Evolutionary conservation across 2,797 vertebrate genomes (phyloP), one percentile per base, ranked within the genome.

Genomic region (Linurgus olivaceus): DNA sequence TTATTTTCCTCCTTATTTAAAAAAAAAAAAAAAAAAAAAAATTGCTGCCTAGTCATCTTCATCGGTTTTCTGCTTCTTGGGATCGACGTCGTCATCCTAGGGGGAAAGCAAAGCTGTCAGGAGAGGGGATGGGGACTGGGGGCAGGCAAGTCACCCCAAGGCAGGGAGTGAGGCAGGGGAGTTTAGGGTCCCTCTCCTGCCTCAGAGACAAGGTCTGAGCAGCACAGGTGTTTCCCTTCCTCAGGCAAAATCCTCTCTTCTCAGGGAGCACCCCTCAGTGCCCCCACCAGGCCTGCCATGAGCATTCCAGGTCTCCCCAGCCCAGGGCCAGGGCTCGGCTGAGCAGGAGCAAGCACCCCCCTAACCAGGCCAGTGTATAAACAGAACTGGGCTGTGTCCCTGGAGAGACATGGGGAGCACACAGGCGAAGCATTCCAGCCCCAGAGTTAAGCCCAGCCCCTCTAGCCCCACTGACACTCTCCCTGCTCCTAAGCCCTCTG

Each of bases 31-130:
- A 94, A 88, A 82, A 62, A 91, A 23, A 57, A 52, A 57, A 55
- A 55, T 94, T 96, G 96, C 94, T 96, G 95, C 96, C 97, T 98
- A 98, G 94, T 98, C 98, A 89, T 99, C 98, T 94, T 98, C 98
- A 7, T 98, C 98, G 0, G 98, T 99, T 98, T 99, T 99, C 98
- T 99, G 99, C 98, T 99, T 99, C 98, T 99, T 99, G 95, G 98
- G 98, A 90, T 98, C 98, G 33, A 98, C 98, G 45, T 98, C 98
- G 2, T 99, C 99, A 47, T 99, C 98, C 96, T 98, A 94, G 16
- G 40, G 47, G 48, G 48, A 93, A 29, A 94, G 51, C 28, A 95
- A 40, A 96, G 48, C 29, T 0, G 0, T 96, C 66, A 96, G 77
- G 29, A 88, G 9, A 70, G 17, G 29, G 29, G 24, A 38, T 0